Percentiles rank a stretch among this genome's conserved stretches.
These are phyloP conservation scores for Mimas tiliae DNA, from an alignment of 2,888 invertebrate genomes.

Conservation along the genomic window DNA sequence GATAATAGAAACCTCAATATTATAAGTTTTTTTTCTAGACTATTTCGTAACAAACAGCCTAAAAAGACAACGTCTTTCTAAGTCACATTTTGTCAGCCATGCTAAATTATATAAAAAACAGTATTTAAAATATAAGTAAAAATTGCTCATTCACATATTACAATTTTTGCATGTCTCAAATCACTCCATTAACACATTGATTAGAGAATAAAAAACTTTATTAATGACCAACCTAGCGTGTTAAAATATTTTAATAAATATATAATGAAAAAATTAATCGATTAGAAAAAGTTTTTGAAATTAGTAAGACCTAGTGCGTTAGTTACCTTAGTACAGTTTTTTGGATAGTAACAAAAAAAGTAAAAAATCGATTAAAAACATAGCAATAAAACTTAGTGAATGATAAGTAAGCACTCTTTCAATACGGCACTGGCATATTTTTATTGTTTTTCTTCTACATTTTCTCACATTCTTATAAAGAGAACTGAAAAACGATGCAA, in stretches of 20 bases:
- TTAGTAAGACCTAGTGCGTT: conserved; percentile 64
- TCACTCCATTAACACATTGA: conserved; percentile 61
- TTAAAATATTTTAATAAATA: conserved; percentile 72
- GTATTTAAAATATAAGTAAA: conserved; percentile 54
- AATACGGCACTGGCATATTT: conserved; percentile 46
- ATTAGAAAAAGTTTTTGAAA: conserved; percentile 57
- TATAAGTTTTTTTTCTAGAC: too few species aligned
- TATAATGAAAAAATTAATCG: conserved; percentile 61
- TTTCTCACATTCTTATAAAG: conserved; percentile 13
- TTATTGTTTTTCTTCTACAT: not conserved
- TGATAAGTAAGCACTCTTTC: conserved; percentile 62
- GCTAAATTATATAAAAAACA: conserved; percentile 29
- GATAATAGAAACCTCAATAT: too few species aligned
- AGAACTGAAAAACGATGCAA: conserved; percentile 16
- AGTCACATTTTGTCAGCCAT: conserved; percentile 16
- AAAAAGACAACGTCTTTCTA: not conserved
- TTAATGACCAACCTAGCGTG: conserved; percentile 77
- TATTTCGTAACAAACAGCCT: not conserved
- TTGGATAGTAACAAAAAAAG: conserved; percentile 42
- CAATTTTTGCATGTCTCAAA: conserved; percentile 63
- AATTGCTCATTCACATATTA: conserved; percentile 72
- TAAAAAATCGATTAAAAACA: conserved; percentile 52
- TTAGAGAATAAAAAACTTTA: conserved; percentile 59
- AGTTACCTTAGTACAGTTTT: conserved; percentile 63
- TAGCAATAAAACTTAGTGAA: conserved; percentile 70